These are phyloP conservation scores for Paracentrotus lividus DNA, from an alignment of 53 echinoderm and acorn worm genomes.

Conservation along the genomic window DNA sequence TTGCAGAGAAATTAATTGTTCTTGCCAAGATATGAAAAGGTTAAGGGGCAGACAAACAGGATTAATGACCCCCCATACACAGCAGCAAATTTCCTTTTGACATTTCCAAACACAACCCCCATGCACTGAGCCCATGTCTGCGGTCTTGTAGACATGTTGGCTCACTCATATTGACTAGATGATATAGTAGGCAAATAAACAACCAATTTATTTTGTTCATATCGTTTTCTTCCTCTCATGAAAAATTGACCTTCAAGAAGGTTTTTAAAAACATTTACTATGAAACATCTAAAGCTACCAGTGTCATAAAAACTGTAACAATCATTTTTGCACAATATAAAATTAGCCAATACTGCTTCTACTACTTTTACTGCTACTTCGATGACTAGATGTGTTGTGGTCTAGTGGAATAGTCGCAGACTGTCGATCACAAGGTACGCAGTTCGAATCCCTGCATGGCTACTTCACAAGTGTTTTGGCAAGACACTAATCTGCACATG, in stretches of 20 bases:
- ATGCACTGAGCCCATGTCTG: not conserved
- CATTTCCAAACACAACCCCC: slow-evolving; percentile 21
- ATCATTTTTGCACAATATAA: too few species aligned
- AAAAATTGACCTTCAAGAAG: not conserved
- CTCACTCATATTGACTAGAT: not conserved
- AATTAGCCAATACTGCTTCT: not conserved
- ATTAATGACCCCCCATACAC: slow-evolving; percentile 41
- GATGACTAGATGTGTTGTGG: too few species aligned
- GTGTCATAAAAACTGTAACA: too few species aligned
- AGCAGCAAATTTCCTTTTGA: slow-evolving; percentile 46
- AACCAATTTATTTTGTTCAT: not conserved
- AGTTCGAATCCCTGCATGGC: too few species aligned
- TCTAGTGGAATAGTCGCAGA: too few species aligned
- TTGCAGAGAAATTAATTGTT: slow-evolving; percentile 51
- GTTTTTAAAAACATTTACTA: too few species aligned
- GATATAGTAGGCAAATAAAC: not conserved
- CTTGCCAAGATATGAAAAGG: slow-evolving; percentile 43
- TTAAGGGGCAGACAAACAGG: slow-evolving; percentile 51
- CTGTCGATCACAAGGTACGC: too few species aligned
- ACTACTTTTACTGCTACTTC: not conserved
- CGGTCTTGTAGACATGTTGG: not conserved
- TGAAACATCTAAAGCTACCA: too few species aligned
- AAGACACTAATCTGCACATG: too few species aligned
- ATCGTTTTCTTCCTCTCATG: not conserved
- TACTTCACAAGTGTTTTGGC: too few species aligned